phyloP scores from a whole-genome alignment of 2,888 invertebrate genomes.

The Coelogynopora nodosa region DNA sequence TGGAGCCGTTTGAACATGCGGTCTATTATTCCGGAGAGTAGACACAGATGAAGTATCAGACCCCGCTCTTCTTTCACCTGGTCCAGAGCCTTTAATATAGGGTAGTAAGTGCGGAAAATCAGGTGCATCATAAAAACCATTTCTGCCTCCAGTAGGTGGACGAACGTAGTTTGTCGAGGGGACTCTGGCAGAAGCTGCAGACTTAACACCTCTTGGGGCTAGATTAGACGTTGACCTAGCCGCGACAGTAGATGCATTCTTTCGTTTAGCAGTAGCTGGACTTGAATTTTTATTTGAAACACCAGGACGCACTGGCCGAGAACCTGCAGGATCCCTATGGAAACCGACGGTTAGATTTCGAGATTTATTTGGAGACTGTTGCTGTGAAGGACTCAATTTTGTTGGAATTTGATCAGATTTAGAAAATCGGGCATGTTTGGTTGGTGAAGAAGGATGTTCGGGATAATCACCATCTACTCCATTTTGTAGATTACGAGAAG shows the following conservation, averaged over 20 bases:
- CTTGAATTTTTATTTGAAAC: neutral
- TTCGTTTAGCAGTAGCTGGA: neutral
- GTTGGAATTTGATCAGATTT: neutral
- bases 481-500: neutral
- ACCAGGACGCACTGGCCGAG: neutral
- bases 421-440: conserved; percentile 1
- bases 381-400: neutral
- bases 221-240: neutral
- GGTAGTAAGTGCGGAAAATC: neutral
- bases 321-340: neutral
- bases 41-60: neutral
- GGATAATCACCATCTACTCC: neutral
- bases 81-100: neutral
- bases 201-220: neutral
- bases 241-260: no score
- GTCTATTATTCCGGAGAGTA: neutral
- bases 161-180: neutral
- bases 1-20: neutral
- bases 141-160: neutral
- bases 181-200: neutral
- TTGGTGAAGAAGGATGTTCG: neutral
- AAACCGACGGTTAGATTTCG: neutral
- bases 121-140: neutral
- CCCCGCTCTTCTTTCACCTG: neutral
- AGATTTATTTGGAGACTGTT: neutral